Evolutionary conservation across 2,113 vertebrate species (phyloP).

Genomic region (Echinops telfairi): DNA sequence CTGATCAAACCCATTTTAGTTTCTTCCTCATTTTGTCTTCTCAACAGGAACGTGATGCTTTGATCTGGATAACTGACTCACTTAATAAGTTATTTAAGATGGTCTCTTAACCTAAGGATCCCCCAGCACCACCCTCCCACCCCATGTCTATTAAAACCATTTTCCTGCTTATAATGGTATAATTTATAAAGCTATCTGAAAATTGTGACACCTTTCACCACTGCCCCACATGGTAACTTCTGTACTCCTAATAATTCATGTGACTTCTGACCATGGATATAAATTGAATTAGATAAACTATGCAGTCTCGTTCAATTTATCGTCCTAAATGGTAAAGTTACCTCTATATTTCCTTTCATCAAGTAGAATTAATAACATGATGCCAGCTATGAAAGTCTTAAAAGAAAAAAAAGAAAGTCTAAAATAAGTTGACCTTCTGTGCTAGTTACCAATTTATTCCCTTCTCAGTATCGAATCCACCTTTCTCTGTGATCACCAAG

Average conservation of each 20-base stretch:
- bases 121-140: not conserved
- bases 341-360: conserved; percentile 1
- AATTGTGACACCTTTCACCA: not conserved
- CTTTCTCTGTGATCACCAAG: not conserved
- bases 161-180: not conserved
- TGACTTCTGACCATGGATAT: not conserved
- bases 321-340: not conserved
- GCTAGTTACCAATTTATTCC: not conserved
- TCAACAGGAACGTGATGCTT: not conserved
- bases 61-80: not conserved
- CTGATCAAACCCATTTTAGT: not conserved
- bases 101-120: not conserved
- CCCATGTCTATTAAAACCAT: not conserved
- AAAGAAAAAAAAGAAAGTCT: not conserved
- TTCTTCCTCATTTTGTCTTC: not conserved
- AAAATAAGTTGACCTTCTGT: not conserved
- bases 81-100: not conserved
- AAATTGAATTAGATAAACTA: not conserved
- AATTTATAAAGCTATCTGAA: not conserved
- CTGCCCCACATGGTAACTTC: not conserved
- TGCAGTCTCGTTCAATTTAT: conserved; percentile 15
- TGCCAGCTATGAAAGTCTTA: not conserved
- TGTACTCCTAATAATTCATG: not conserved
- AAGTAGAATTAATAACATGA: not conserved
- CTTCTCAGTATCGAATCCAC: not conserved